Evolutionary conservation across 2,888 invertebrate genomes (phyloP).

Genomic region (Petrolisthes manimaculis): DNA sequence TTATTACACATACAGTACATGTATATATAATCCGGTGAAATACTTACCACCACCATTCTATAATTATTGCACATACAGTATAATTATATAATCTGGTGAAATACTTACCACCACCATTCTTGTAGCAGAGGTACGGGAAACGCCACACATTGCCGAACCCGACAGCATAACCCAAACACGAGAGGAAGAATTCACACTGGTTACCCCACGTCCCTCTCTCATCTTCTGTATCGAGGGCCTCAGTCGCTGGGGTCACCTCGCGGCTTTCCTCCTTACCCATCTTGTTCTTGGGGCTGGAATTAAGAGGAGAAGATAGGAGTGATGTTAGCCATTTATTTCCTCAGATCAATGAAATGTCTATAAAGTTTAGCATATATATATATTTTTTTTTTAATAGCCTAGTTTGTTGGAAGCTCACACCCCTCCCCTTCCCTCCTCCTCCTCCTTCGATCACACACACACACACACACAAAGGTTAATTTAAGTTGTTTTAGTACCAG

Average conservation of each 20-base stretch:
- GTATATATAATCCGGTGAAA: constrained; percentile 64
- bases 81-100: constrained; percentile 66
- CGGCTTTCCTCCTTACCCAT: constrained; percentile 39
- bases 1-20: not conserved
- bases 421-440: too few relatives aligned
- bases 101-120: constrained; percentile 78
- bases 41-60: not conserved
- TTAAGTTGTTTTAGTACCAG: too few relatives aligned
- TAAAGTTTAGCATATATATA: too few relatives aligned
- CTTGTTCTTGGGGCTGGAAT: not conserved
- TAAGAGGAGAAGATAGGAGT: not conserved
- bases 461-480: too few relatives aligned
- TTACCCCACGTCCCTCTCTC: constrained; percentile 63
- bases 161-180: constrained; percentile 80
- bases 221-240: constrained; percentile 19
- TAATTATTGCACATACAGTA: not conserved
- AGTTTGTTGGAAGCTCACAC: too few relatives aligned
- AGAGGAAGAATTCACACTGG: constrained; percentile 77
- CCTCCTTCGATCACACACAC: too few relatives aligned
- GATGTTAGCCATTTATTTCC: not conserved
- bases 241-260: constrained; percentile 14
- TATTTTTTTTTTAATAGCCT: too few relatives aligned
- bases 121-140: constrained; percentile 82
- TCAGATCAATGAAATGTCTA: not conserved
- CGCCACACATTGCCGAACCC: constrained; percentile 83